phyloP scores from a whole-genome alignment of 2,113 vertebrate species.

The Chamaetylas fuelleborni region DNA sequence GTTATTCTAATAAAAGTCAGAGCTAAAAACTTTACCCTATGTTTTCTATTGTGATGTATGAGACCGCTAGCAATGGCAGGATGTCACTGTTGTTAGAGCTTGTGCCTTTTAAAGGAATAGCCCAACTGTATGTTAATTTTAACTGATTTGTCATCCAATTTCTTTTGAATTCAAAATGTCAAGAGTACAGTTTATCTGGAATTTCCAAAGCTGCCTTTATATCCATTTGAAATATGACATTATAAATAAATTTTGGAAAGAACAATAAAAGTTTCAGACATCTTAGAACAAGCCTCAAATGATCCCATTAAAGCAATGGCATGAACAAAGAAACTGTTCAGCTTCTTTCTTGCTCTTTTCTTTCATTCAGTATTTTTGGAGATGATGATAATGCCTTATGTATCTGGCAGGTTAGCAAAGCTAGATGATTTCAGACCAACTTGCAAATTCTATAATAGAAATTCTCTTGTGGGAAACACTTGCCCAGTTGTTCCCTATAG shows the following conservation, averaged over 20 bases:
- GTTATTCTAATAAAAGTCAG: not conserved
- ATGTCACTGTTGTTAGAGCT: not conserved
- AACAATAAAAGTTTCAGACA: not conserved
- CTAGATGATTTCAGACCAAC: not conserved
- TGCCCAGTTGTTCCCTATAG: not conserved
- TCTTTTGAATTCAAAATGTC: conserved; percentile 25
- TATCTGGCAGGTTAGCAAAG: not conserved
- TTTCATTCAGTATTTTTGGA: not conserved
- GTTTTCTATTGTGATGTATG: not conserved
- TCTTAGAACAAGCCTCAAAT: not conserved
- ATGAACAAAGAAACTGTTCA: not conserved
- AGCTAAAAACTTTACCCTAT: not conserved
- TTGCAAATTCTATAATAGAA: not conserved
- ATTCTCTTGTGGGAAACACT: not conserved
- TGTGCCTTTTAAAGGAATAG: not conserved
- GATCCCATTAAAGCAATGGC: not conserved
- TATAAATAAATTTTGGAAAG: not conserved
- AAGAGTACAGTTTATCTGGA: not conserved
- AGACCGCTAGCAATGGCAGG: not conserved
- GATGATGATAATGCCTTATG: not conserved
- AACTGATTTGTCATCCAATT: not conserved
- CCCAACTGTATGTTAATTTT: not conserved
- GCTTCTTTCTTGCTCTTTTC: not conserved
- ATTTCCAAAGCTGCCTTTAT: not conserved
- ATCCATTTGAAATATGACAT: not conserved